These are phyloP conservation scores for Stenodema calcarata DNA, from an alignment of 2,888 invertebrate species.

Conservation along the genomic window DNA sequence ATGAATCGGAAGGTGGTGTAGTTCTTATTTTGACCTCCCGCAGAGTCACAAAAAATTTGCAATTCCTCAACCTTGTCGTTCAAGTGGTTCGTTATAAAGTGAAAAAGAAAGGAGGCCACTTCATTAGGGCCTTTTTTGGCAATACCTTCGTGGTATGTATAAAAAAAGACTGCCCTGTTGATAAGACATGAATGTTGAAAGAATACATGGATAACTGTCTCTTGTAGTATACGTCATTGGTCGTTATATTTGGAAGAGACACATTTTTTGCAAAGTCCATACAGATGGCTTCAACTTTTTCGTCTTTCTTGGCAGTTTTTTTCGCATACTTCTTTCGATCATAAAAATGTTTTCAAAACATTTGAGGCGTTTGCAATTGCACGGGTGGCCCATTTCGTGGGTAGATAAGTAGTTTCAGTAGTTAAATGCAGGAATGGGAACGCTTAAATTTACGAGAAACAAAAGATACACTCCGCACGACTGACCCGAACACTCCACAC, in stretches of 20 bases:
- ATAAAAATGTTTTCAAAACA: background rate
- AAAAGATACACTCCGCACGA: too few species aligned
- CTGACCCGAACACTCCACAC: too few species aligned
- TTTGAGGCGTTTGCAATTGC: too few species aligned
- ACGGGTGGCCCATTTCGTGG: too few species aligned
- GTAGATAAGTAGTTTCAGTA: too few species aligned
- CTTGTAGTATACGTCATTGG: slow-evolving; percentile 41
- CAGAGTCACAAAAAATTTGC: slow-evolving; percentile 22
- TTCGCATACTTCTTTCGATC: background rate
- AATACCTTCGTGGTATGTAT: slow-evolving; percentile 55
- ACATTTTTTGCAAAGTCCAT: too few species aligned
- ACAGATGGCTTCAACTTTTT: background rate
- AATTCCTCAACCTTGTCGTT: slow-evolving; percentile 26
- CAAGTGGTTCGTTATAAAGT: slow-evolving; percentile 54
- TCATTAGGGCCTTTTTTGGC: slow-evolving; percentile 55
- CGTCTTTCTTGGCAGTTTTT: background rate
- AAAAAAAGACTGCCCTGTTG: too few species aligned
- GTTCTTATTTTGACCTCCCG: slow-evolving; percentile 43
- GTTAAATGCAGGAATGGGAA: too few species aligned
- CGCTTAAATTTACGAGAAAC: too few species aligned
- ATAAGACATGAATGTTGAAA: slow-evolving; percentile 42
- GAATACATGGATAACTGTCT: slow-evolving; percentile 40
- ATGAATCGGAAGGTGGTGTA: slow-evolving; percentile 30
- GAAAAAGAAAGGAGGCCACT: slow-evolving; percentile 51
- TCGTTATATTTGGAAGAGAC: too few species aligned